Evolutionary conservation across 2,888 invertebrate species (phyloP).

Genomic region (Patella pellucida): DNA sequence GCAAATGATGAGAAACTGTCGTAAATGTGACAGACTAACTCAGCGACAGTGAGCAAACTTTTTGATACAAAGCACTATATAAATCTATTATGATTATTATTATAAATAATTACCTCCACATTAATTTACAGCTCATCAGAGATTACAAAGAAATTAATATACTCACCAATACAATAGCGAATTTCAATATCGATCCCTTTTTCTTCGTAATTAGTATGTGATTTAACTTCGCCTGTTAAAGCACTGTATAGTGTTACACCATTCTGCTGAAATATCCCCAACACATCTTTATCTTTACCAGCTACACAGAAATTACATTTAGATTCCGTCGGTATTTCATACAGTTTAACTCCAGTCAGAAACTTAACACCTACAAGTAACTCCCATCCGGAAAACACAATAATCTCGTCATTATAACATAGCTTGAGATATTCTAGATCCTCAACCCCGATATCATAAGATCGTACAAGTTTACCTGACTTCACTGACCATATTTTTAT

Average conservation of each 20-base stretch:
- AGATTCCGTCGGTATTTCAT: constrained; percentile 8
- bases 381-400: not conserved
- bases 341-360: constrained; percentile 16
- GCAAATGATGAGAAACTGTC: too few species aligned
- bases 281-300: constrained; percentile 10
- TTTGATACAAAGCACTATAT: too few species aligned
- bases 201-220: not conserved
- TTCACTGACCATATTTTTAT: constrained; percentile 50
- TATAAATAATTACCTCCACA: too few species aligned
- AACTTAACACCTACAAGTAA: constrained; percentile 5
- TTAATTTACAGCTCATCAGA: too few species aligned
- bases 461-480: constrained; percentile 38
- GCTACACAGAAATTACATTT: constrained; percentile 15
- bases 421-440: constrained; percentile 21
- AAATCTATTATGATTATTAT: too few species aligned
- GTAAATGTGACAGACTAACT: too few species aligned
- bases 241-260: constrained; percentile 17
- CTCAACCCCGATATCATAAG: constrained; percentile 42
- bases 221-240: not conserved
- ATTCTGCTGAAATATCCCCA: not conserved
- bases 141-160: too few species aligned
- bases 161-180: too few species aligned
- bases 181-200: too few species aligned
- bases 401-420: constrained; percentile 13
- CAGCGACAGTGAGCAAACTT: too few species aligned